These are phyloP conservation scores for Zeuzera pyrina DNA, from an alignment of 2,888 invertebrate species.

Conservation along the genomic window DNA sequence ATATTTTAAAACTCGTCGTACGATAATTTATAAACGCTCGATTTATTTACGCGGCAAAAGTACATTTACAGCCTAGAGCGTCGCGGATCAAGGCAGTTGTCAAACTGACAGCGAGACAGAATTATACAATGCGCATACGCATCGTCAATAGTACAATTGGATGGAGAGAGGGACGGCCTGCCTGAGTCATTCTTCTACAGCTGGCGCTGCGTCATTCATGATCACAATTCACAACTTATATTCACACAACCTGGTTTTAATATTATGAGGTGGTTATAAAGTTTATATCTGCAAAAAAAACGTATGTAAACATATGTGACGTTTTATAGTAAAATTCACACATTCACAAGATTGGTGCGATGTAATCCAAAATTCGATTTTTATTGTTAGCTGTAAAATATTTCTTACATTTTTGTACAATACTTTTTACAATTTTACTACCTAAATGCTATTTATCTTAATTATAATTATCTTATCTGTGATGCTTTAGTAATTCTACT, in stretches of 20 bases:
- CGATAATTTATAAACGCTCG: not conserved
- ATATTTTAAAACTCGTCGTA: too few relatives aligned
- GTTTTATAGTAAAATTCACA: too few relatives aligned
- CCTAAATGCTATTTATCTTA: too few relatives aligned
- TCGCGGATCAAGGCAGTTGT: slow-evolving; percentile 29
- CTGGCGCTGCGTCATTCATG: slow-evolving; percentile 61
- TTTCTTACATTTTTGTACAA: too few relatives aligned
- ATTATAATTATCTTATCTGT: too few relatives aligned
- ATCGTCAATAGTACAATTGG: slow-evolving; percentile 23
- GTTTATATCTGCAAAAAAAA: slow-evolving; percentile 19
- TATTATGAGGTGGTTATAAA: slow-evolving; percentile 26
- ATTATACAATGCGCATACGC: slow-evolving; percentile 56
- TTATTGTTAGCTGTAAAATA: too few relatives aligned
- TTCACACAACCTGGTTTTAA: slow-evolving; percentile 23
- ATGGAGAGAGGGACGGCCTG: slow-evolving; percentile 17
- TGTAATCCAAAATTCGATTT: too few relatives aligned
- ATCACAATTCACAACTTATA: too few relatives aligned
- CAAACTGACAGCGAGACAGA: slow-evolving; percentile 44
- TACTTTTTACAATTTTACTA: too few relatives aligned
- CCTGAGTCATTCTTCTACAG: slow-evolving; percentile 51
- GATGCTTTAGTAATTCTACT: too few relatives aligned
- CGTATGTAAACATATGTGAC: too few relatives aligned
- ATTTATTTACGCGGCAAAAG: slow-evolving; percentile 20
- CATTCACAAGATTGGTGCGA: too few relatives aligned
- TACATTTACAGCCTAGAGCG: slow-evolving; percentile 10